Evolutionary conservation across 2,113 vertebrate species (phyloP).

Genomic region (Gymnorhina tibicen): DNA sequence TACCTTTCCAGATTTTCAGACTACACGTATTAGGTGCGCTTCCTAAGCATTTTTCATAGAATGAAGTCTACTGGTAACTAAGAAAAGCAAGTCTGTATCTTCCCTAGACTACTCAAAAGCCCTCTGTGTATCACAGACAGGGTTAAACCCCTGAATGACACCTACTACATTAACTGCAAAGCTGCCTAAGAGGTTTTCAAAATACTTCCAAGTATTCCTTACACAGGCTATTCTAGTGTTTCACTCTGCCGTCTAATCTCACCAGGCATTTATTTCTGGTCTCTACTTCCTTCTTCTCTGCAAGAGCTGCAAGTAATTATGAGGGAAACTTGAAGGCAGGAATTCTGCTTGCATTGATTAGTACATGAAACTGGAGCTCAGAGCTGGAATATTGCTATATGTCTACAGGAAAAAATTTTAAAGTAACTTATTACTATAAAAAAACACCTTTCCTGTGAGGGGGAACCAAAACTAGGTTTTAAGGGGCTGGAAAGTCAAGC

Average conservation of each 20-base stretch:
- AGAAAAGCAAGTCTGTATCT: neutral
- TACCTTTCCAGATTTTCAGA: neutral
- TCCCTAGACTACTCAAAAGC: neutral
- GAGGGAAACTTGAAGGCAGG: neutral
- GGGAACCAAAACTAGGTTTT: neutral
- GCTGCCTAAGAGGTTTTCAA: neutral
- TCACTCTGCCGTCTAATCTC: neutral
- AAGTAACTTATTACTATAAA: neutral
- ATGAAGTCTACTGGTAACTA: neutral
- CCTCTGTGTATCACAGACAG: neutral
- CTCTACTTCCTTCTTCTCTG: neutral
- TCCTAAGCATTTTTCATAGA: neutral
- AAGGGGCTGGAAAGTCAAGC: neutral
- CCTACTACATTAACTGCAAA: neutral
- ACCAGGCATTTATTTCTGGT: neutral
- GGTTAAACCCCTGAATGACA: neutral
- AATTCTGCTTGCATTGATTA: neutral
- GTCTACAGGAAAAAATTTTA: neutral
- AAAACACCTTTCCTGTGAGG: neutral
- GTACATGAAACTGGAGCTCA: neutral
- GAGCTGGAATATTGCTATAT: neutral
- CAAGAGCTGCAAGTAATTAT: neutral
- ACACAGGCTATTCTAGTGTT: neutral
- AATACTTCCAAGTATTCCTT: neutral
- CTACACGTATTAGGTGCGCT: neutral